phyloP scores from a whole-genome alignment of 2,888 invertebrate genomes.

The Autographa pulchrina region DNA sequence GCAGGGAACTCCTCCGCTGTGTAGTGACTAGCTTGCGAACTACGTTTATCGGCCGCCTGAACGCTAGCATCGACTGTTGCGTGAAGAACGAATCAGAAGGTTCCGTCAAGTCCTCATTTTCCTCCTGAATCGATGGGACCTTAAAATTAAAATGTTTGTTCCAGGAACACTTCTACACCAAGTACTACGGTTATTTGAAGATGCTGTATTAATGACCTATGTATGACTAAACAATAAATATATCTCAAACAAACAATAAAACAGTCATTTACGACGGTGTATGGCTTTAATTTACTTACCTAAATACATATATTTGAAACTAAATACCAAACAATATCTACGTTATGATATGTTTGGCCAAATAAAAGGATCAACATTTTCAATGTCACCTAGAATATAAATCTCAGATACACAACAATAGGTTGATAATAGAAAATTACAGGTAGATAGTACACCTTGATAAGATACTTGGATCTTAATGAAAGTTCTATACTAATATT shows the following conservation, averaged over 20 bases:
- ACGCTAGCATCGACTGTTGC: constrained; percentile 80
- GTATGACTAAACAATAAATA: constrained; percentile 12
- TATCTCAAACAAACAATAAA: constrained; percentile 37
- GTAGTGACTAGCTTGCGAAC: constrained; percentile 87
- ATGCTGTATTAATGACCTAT: constrained; percentile 4
- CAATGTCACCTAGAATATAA: not conserved
- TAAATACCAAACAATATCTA: not conserved
- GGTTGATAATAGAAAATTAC: too few species aligned
- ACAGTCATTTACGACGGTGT: constrained; percentile 37
- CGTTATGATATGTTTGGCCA: not conserved
- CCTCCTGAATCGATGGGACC: constrained; percentile 82
- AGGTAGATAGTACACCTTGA: too few species aligned
- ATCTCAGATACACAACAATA: not conserved
- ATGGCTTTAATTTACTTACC: not conserved
- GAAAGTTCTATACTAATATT: too few species aligned
- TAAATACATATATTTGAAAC: constrained; percentile 5
- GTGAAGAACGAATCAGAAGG: constrained; percentile 79
- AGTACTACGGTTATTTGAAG: constrained; percentile 19
- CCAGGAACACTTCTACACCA: constrained; percentile 58
- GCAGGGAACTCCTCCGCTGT: constrained; percentile 85
- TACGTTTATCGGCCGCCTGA: constrained; percentile 85
- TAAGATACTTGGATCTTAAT: too few species aligned
- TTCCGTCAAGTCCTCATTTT: constrained; percentile 73
- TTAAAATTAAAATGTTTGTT: constrained; percentile 80
- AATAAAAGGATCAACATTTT: not conserved